These are phyloP conservation scores for Erythrocebus patas DNA, from an alignment of 2,113 vertebrate species.

Conservation along the genomic window DNA sequence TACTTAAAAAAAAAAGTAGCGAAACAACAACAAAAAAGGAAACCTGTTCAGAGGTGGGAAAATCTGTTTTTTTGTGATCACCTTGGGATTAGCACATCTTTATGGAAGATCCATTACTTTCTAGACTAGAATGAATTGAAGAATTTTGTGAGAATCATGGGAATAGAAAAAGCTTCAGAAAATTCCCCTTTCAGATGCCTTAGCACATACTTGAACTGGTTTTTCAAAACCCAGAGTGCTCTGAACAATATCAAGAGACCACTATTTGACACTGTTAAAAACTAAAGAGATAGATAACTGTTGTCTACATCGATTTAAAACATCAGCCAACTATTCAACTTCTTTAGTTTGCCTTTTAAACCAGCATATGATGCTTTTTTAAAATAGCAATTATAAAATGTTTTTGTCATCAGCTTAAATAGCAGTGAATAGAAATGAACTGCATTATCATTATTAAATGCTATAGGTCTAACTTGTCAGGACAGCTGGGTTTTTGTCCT, in stretches of 20 bases:
- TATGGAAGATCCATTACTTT: conserved; percentile 51
- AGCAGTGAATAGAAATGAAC: background rate
- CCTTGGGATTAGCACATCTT: conserved; percentile 35
- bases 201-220: background rate
- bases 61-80: conserved; percentile 18
- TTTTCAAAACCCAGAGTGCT: conserved; percentile 59
- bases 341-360: conserved; percentile 37
- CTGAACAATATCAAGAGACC: conserved; percentile 39
- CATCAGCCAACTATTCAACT: background rate
- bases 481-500: background rate
- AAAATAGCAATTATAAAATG: background rate
- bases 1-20: background rate
- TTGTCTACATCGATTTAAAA: conserved; percentile 29
- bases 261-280: conserved; percentile 45
- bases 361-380: background rate
- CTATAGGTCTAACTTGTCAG: background rate
- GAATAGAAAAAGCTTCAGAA: conserved; percentile 58
- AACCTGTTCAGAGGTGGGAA: conserved; percentile 17
- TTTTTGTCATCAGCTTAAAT: background rate
- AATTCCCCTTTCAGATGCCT: conserved; percentile 12
- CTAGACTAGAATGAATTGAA: conserved; percentile 50
- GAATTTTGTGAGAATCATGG: conserved; percentile 45
- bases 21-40: background rate
- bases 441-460: conserved; percentile 18
- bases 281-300: background rate